phyloP scores from a whole-genome alignment of 2,888 invertebrate genomes.

The Portevinia maculata region DNA sequence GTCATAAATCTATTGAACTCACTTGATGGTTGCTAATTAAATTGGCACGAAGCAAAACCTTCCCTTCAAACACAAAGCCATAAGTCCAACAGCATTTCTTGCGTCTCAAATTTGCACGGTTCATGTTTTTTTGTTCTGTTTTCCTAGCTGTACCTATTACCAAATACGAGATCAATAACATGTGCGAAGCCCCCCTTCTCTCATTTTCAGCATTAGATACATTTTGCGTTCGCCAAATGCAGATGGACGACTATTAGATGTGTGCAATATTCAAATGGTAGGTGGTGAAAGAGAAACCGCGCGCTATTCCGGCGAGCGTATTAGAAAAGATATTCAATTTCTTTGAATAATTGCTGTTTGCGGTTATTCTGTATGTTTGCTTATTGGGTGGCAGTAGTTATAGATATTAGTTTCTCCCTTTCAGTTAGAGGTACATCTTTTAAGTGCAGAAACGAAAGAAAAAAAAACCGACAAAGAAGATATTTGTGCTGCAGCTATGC shows the following conservation, averaged over 20 bases:
- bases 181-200: constrained; percentile 20
- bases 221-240: constrained; percentile 29
- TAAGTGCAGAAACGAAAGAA: not conserved
- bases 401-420: constrained; percentile 43
- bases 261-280: constrained; percentile 67
- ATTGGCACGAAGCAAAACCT: constrained; percentile 54
- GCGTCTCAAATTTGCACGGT: constrained; percentile 64
- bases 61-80: constrained; percentile 37
- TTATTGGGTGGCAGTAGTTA: constrained; percentile 59
- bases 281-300: constrained; percentile 70
- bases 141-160: constrained; percentile 56
- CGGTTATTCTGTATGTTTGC: constrained; percentile 44
- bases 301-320: constrained; percentile 27
- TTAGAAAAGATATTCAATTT: constrained; percentile 72
- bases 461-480: constrained; percentile 11
- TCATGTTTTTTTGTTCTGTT: constrained; percentile 32
- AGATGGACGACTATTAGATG: constrained; percentile 25
- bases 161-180: constrained; percentile 74
- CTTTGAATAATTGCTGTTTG: constrained; percentile 71
- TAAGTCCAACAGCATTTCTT: constrained; percentile 32
- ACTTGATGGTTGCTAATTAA: constrained; percentile 59
- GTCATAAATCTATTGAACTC: constrained; percentile 52
- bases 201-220: constrained; percentile 53
- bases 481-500: constrained; percentile 25
- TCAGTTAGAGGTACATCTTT: constrained; percentile 37